These are phyloP conservation scores for Diploscapter pachys DNA, from an alignment of 1,140 invertebrate genomes.

Conservation along the genomic window DNA sequence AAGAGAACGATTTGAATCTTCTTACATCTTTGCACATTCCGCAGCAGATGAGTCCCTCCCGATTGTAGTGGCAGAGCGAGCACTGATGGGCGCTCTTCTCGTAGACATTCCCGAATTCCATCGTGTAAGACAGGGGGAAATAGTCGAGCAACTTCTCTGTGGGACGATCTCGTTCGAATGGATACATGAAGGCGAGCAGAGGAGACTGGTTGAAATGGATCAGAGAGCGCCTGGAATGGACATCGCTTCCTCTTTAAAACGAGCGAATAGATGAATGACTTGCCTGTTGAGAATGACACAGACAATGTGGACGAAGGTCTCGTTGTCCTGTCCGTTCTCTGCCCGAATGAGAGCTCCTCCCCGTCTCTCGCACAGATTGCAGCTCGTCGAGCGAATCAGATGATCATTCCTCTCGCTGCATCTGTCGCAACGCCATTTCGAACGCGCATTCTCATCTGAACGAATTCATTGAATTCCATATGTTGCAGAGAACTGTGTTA, in stretches of 20 bases:
- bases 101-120: not conserved
- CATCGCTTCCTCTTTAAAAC: not conserved
- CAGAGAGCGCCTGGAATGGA: conserved; percentile 7
- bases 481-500: conserved; percentile 4
- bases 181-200: not conserved
- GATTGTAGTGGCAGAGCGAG: conserved; percentile 8
- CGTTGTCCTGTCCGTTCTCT: conserved; percentile 14
- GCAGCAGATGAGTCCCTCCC: conserved; percentile 27
- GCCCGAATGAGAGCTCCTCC: conserved; percentile 43
- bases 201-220: not conserved
- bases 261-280: not conserved
- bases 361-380: conserved; percentile 39
- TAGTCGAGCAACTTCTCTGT: not conserved
- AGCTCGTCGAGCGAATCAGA: conserved; percentile 23
- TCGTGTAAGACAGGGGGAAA: not conserved
- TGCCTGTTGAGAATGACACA: conserved; percentile 41
- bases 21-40: conserved; percentile 4
- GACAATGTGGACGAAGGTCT: conserved; percentile 40
- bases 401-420: conserved; percentile 26
- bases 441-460: not conserved
- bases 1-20: not conserved
- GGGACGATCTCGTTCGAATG: conserved; percentile 2
- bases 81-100: conserved; percentile 16
- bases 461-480: not conserved
- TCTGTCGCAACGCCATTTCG: conserved; percentile 34